Evolutionary conservation across 1,140 invertebrate species (phyloP).

Genomic region (Dendroctonus ponderosae): DNA sequence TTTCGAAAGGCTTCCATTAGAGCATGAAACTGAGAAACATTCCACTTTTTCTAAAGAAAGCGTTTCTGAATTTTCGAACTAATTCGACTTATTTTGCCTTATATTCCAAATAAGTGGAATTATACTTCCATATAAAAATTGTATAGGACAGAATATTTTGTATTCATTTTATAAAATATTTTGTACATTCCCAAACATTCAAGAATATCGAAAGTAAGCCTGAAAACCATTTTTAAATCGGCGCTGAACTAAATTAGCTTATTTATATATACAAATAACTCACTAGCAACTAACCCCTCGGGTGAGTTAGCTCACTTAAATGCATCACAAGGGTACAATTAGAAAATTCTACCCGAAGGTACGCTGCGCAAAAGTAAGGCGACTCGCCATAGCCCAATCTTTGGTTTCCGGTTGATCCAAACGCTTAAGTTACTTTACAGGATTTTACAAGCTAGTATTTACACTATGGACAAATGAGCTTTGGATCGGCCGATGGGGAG

Average conservation of each 20-base stretch:
- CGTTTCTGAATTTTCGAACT: too few species aligned
- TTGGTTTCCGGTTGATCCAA: conserved; percentile 45
- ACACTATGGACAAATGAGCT: conserved; percentile 42
- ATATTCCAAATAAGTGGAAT: too few species aligned
- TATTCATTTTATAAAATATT: too few species aligned
- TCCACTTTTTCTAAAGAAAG: too few species aligned
- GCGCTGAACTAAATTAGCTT: conserved; percentile 21
- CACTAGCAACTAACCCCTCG: conserved; percentile 34
- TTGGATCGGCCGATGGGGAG: conserved; percentile 27
- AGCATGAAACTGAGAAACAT: too few species aligned
- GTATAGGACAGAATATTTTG: too few species aligned
- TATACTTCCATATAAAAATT: too few species aligned
- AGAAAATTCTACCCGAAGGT: conserved; percentile 42
- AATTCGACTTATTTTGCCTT: too few species aligned
- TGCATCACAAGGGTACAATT: conserved; percentile 47
- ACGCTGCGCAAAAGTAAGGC: conserved; percentile 38
- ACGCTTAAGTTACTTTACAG: conserved; percentile 24
- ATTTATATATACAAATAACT: conserved; percentile 24
- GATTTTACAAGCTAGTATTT: conserved; percentile 34
- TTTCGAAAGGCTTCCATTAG: too few species aligned
- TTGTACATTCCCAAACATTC: too few species aligned
- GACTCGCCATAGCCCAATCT: conserved; percentile 44
- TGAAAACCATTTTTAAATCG: conserved; percentile 21
- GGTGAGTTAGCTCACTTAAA: conserved; percentile 50
- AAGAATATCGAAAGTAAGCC: conserved; percentile 9